A percentile compares a stretch with the other conserved stretches of the same genome.
Evolutionary conservation across 2,113 vertebrate species (phyloP).

Genomic region (Larimichthys crocea): DNA sequence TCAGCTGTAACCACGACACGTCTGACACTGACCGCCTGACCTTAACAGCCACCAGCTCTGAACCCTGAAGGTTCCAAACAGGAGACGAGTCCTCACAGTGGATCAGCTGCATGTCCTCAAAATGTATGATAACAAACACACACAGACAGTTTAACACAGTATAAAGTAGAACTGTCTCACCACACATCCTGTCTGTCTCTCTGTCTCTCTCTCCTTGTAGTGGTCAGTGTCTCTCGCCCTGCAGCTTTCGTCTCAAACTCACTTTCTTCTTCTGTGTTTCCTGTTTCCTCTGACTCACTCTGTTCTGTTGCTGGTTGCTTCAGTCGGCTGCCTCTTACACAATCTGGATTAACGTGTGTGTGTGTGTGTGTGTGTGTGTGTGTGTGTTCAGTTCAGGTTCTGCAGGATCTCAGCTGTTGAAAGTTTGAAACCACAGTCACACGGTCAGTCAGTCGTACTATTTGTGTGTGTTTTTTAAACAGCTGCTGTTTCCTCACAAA

Average conservation of each 20-base stretch:
- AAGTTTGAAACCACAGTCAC: neutral
- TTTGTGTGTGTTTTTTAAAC: too few relatives aligned
- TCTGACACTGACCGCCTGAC: too few relatives aligned
- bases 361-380: slow-evolving; percentile 8
- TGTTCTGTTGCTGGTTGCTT: slow-evolving; percentile 22
- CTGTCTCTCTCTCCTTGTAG: neutral
- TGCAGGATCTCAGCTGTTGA: slow-evolving; percentile 11
- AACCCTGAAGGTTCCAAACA: too few relatives aligned
- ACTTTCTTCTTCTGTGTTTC: slow-evolving; percentile 23
- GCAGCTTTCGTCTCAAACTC: neutral
- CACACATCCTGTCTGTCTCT: neutral
- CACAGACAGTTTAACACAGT: neutral
- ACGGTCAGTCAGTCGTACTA: neutral
- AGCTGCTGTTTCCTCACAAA: too few relatives aligned
- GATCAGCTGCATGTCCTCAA: neutral
- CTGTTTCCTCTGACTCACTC: slow-evolving; percentile 27
- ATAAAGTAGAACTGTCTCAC: neutral
- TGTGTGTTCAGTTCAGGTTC: slow-evolving; percentile 26
- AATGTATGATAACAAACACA: neutral
- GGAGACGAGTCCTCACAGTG: neutral
- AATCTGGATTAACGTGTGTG: slow-evolving; percentile 13
- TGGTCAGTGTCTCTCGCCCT: neutral
- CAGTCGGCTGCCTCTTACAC: slow-evolving; percentile 31
- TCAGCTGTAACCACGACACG: too few relatives aligned
- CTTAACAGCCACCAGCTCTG: too few relatives aligned